Percentiles rank a stretch among this genome's conserved stretches.
These are phyloP conservation scores for Intellagama lesueurii DNA, from an alignment of 2,797 vertebrate genomes.

Conservation along the genomic window DNA sequence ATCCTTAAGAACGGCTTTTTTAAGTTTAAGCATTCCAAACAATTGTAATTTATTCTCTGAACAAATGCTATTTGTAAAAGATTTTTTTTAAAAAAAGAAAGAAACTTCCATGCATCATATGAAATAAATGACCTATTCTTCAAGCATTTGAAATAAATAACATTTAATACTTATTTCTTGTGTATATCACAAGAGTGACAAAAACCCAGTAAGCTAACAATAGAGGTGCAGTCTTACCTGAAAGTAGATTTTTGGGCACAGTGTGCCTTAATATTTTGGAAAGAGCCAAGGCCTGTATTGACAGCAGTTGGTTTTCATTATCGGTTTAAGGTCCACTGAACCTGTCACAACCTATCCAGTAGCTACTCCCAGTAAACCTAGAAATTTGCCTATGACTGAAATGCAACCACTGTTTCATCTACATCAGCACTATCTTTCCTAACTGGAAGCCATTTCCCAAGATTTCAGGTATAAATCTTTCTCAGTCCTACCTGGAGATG, in stretches of 20 bases:
- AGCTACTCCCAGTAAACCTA: not conserved
- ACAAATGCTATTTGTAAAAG: constrained; percentile 69
- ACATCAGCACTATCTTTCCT: not conserved
- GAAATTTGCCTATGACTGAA: not conserved
- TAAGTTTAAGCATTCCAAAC: constrained; percentile 77
- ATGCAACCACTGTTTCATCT: not conserved
- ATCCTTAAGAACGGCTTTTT: constrained; percentile 74
- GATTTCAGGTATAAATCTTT: not conserved
- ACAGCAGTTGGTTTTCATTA: not conserved
- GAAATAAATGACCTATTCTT: constrained; percentile 53
- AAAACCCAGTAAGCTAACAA: constrained; percentile 24
- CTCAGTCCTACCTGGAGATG: not conserved
- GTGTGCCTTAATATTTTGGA: constrained; percentile 5
- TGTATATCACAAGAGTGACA: constrained; percentile 2
- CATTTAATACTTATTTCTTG: constrained; percentile 13
- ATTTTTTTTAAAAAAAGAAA: constrained; percentile 8
- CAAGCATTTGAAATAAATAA: constrained; percentile 41
- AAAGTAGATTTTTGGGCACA: not conserved
- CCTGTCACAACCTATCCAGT: not conserved
- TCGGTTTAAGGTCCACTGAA: not conserved
- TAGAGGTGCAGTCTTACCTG: not conserved
- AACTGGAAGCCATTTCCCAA: not conserved
- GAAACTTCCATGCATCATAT: constrained; percentile 35
- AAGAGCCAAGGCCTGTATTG: not conserved
- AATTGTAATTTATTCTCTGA: constrained; percentile 69